Evolutionary conservation across 2,797 vertebrate genomes (phyloP).

Genomic region (Hydrocynus forskahlii): DNA sequence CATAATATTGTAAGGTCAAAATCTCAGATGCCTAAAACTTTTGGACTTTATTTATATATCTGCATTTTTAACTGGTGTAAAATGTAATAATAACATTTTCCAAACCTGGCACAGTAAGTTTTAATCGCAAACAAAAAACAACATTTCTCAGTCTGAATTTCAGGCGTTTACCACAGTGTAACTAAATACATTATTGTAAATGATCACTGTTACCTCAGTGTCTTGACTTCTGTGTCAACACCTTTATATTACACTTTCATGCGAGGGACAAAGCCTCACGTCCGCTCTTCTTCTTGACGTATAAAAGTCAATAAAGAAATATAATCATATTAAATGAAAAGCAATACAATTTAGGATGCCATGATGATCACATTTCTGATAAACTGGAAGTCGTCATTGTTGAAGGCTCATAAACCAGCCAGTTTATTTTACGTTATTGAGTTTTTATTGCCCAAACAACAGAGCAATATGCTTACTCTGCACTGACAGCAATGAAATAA

Average conservation of each 20-base stretch:
- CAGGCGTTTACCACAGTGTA: too few relatives aligned
- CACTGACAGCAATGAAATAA: neutral
- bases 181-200: neutral
- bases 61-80: too few relatives aligned
- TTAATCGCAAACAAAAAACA: too few relatives aligned
- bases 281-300: neutral
- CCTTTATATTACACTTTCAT: neutral
- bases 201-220: neutral
- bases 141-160: too few relatives aligned
- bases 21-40: too few relatives aligned
- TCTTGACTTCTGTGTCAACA: neutral
- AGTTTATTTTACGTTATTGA: neutral
- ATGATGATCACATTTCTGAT: neutral
- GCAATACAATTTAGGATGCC: neutral
- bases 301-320: neutral
- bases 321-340: neutral
- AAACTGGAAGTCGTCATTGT: neutral
- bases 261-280: neutral
- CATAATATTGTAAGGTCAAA: too few relatives aligned
- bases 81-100: too few relatives aligned
- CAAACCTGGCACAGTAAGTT: too few relatives aligned
- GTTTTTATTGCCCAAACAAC: neutral
- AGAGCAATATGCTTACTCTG: neutral
- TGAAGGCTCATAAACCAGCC: neutral
- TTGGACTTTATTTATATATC: too few relatives aligned